phyloP scores from a whole-genome alignment of 2,797 vertebrate genomes.

The Brachymystax lenok region DNA sequence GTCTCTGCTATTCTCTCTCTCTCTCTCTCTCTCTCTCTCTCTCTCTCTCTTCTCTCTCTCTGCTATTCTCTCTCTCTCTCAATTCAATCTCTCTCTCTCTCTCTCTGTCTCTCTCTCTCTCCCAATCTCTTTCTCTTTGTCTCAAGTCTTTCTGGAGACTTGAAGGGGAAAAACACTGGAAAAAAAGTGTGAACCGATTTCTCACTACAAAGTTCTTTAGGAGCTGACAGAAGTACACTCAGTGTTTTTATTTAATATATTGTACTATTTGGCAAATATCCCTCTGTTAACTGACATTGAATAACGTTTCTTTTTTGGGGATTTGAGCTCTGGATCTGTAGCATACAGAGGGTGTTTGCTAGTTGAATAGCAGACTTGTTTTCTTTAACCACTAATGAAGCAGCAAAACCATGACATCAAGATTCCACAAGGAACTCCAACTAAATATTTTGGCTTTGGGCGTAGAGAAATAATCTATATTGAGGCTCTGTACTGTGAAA shows the following conservation, averaged over 20 bases:
- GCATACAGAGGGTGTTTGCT: not conserved
- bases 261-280: conserved; percentile 32
- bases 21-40: not conserved
- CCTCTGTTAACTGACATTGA: not conserved
- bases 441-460: not conserved
- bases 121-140: not conserved
- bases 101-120: not conserved
- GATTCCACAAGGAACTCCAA: conserved; percentile 4
- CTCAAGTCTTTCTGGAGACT: conserved; percentile 47
- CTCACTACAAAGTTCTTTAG: conserved; percentile 57
- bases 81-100: no score
- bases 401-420: not conserved
- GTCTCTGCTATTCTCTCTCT: conserved; percentile 30
- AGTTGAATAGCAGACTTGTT: not conserved
- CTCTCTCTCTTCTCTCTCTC: not conserved
- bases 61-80: not conserved
- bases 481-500: conserved; percentile 17
- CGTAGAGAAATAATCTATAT: conserved; percentile 3
- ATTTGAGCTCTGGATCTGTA: not conserved
- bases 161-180: conserved; percentile 54
- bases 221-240: conserved; percentile 41
- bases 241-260: conserved; percentile 36
- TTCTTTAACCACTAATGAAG: not conserved
- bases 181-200: conserved; percentile 59
- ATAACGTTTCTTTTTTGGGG: not conserved